Evolutionary conservation across 2,888 invertebrate genomes (phyloP).

Genomic region (Acleris literana): DNA sequence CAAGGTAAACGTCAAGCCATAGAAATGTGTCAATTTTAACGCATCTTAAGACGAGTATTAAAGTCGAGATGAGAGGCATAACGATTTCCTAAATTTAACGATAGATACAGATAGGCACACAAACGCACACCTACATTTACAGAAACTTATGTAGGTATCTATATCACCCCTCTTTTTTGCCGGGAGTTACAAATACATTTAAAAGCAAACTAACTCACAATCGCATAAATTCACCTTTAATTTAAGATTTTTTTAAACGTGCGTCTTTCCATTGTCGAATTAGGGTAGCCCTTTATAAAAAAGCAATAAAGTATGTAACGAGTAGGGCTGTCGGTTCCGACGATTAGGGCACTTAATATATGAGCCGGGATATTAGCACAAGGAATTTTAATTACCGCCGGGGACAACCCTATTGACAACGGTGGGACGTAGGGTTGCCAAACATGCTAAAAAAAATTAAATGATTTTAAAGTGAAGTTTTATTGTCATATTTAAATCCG

Average conservation of each 20-base stretch:
- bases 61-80: no score
- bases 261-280: conserved; percentile 28
- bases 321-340: conserved; percentile 54
- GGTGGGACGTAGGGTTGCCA: conserved; percentile 56
- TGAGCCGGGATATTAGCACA: conserved; percentile 64
- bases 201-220: not conserved
- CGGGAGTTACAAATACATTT: no score
- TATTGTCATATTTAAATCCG: no score
- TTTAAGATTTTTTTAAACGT: not conserved
- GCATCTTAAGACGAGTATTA: no score
- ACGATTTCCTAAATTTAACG: no score
- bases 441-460: not conserved
- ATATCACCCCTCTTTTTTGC: no score
- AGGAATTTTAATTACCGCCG: conserved; percentile 72
- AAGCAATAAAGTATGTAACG: conserved; percentile 52
- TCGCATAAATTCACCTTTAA: not conserved
- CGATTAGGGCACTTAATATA: conserved; percentile 74
- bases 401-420: conserved; percentile 59
- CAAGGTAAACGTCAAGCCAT: no score
- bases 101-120: no score
- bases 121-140: no score
- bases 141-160: no score
- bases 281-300: conserved; percentile 45
- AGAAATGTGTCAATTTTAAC: no score
- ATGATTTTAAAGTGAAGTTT: no score